phyloP scores from a whole-genome alignment of 2,113 vertebrate species.

The Otolemur garnettii region DNA sequence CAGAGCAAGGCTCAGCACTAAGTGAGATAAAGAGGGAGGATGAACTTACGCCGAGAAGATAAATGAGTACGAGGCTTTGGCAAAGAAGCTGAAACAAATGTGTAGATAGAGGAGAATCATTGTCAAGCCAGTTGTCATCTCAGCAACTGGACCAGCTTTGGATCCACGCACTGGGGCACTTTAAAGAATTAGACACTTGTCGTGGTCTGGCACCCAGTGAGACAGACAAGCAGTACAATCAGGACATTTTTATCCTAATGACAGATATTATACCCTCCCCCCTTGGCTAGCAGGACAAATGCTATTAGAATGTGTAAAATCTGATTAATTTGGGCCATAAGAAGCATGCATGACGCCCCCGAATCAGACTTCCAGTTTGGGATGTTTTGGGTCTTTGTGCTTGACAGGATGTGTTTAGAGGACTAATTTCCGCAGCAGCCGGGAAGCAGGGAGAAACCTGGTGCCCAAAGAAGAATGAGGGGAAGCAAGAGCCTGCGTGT shows the following conservation, averaged over 20 bases:
- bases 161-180: background rate
- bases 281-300: background rate
- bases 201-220: background rate
- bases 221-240: background rate
- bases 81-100: background rate
- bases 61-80: background rate
- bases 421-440: slow-evolving; percentile 62
- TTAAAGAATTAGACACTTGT: background rate
- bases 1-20: background rate
- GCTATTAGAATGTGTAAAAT: background rate
- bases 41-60: background rate
- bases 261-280: background rate
- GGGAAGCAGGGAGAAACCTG: slow-evolving; percentile 58
- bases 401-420: slow-evolving; percentile 70
- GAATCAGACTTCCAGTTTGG: slow-evolving; percentile 16
- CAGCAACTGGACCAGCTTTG: background rate
- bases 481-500: slow-evolving; percentile 69
- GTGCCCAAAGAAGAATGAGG: slow-evolving; percentile 73
- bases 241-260: background rate
- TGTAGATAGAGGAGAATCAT: background rate
- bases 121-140: background rate
- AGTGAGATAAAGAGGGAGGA: background rate
- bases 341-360: background rate
- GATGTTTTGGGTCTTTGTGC: slow-evolving; percentile 72
- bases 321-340: background rate